A percentile compares a stretch with the other conserved stretches of the same genome.
These are phyloP conservation scores for Dicerorhinus sumatrensis DNA, from an alignment of 2,113 vertebrate species.

Conservation along the genomic window DNA sequence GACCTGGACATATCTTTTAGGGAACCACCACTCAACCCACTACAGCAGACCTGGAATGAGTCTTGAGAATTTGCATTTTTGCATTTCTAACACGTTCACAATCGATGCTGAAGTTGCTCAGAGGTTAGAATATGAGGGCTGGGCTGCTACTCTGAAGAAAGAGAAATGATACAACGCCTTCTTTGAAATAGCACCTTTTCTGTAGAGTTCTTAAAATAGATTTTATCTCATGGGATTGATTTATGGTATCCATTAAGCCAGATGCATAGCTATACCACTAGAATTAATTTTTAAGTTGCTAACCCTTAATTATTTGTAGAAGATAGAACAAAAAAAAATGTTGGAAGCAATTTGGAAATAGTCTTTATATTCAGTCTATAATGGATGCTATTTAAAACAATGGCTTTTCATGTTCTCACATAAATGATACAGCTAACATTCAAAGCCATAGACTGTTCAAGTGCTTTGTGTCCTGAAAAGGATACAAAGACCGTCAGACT, in stretches of 20 bases:
- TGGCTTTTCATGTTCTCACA: constrained; percentile 59
- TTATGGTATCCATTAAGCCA: constrained; percentile 78
- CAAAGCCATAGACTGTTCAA: constrained; percentile 66
- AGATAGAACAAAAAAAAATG: constrained; percentile 66
- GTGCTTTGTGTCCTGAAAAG: constrained; percentile 51
- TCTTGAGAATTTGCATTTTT: background rate
- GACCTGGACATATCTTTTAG: background rate
- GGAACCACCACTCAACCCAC: no score
- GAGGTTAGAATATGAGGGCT: background rate
- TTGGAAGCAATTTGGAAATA: constrained; percentile 70
- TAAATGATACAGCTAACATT: constrained; percentile 58
- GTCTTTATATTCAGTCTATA: constrained; percentile 66
- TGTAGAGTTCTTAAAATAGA: constrained; percentile 72
- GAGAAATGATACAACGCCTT: constrained; percentile 20
- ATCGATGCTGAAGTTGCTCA: background rate
- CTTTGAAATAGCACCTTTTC: constrained; percentile 69
- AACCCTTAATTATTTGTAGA: constrained; percentile 82
- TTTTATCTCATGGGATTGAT: constrained; percentile 80
- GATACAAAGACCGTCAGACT: constrained; percentile 71
- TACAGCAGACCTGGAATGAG: no score
- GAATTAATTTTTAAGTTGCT: constrained; percentile 82
- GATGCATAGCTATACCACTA: constrained; percentile 64
- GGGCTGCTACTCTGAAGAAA: background rate
- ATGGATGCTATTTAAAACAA: constrained; percentile 58
- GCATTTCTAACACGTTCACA: background rate